Percentiles rank a stretch among this genome's conserved stretches.
These are phyloP conservation scores for Oreochromis spilurus DNA, from an alignment of 2,113 vertebrate species.

Conservation along the genomic window DNA sequence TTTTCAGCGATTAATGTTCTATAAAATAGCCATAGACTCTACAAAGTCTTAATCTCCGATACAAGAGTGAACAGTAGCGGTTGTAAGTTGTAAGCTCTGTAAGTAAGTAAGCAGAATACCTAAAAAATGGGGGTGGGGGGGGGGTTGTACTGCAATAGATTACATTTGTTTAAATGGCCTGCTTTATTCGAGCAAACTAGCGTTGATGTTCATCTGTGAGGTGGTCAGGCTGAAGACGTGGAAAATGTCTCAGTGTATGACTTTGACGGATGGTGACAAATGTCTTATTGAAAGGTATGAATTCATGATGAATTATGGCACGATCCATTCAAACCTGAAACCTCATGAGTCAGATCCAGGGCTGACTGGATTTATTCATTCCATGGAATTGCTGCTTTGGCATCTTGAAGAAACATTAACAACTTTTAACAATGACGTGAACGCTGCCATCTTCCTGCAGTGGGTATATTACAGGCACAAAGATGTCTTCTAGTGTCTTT, in stretches of 20 bases:
- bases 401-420: constrained; percentile 62
- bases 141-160: not conserved
- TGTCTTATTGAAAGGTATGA: constrained; percentile 68
- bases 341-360: constrained; percentile 42
- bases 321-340: constrained; percentile 31
- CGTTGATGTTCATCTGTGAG: not conserved
- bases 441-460: not conserved
- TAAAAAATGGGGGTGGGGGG: not conserved
- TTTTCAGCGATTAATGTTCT: not conserved
- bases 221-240: constrained; percentile 27
- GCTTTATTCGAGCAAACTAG: not conserved
- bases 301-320: constrained; percentile 64
- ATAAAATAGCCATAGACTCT: not conserved
- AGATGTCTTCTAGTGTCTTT: not conserved
- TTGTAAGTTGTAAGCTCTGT: not conserved
- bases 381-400: constrained; percentile 12
- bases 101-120: not conserved
- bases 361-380: constrained; percentile 37
- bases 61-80: not conserved
- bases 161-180: not conserved
- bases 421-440: not conserved
- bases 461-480: not conserved
- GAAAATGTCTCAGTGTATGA: constrained; percentile 49
- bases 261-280: constrained; percentile 70
- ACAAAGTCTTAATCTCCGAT: not conserved